These are phyloP conservation scores for Xanthostigma xanthostigma DNA, from an alignment of 2,888 invertebrate species.

Conservation along the genomic window DNA sequence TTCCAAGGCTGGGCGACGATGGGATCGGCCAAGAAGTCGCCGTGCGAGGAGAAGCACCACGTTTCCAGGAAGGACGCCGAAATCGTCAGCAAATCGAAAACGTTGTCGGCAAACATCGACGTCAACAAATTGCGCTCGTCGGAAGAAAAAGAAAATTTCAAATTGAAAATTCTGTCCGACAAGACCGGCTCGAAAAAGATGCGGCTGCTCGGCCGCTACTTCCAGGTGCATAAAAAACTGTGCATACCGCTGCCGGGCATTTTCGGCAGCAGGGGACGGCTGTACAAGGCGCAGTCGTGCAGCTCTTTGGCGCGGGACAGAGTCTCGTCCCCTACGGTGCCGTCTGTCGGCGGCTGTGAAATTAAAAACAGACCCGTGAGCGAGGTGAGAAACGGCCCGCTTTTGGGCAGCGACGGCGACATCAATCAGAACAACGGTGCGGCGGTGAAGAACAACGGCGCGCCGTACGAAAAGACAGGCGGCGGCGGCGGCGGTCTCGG, in stretches of 20 bases:
- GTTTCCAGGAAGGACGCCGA: slow-evolving; percentile 16
- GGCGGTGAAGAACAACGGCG: slow-evolving; percentile 13
- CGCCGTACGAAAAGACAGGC: slow-evolving; percentile 10
- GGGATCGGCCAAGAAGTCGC: slow-evolving; percentile 15
- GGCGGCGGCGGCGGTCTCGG: slow-evolving; percentile 13
- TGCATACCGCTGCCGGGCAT: slow-evolving; percentile 43
- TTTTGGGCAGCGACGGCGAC: slow-evolving; percentile 30
- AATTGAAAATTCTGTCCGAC: slow-evolving; percentile 21
- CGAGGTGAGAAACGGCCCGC: slow-evolving; percentile 26
- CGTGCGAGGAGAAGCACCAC: slow-evolving; percentile 21
- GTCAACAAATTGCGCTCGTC: slow-evolving; percentile 1
- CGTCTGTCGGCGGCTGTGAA: slow-evolving; percentile 24
- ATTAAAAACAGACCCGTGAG: slow-evolving; percentile 28
- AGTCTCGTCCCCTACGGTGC: slow-evolving; percentile 27
- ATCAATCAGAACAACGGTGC: slow-evolving; percentile 36
- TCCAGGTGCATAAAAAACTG: slow-evolving; percentile 50
- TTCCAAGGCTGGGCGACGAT: slow-evolving; percentile 28
- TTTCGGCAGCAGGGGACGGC: slow-evolving; percentile 34
- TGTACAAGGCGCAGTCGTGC: slow-evolving; percentile 48
- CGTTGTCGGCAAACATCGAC: slow-evolving; percentile 9
- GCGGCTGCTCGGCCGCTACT: slow-evolving; percentile 47
- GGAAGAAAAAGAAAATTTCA: slow-evolving; percentile 20
- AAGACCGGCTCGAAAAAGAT: slow-evolving; percentile 33
- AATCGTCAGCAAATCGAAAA: slow-evolving; percentile 12
- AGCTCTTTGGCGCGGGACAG: slow-evolving; percentile 40